Evolutionary conservation across 2,113 vertebrate genomes (phyloP).

Genomic region (Zosterops borbonicus): DNA sequence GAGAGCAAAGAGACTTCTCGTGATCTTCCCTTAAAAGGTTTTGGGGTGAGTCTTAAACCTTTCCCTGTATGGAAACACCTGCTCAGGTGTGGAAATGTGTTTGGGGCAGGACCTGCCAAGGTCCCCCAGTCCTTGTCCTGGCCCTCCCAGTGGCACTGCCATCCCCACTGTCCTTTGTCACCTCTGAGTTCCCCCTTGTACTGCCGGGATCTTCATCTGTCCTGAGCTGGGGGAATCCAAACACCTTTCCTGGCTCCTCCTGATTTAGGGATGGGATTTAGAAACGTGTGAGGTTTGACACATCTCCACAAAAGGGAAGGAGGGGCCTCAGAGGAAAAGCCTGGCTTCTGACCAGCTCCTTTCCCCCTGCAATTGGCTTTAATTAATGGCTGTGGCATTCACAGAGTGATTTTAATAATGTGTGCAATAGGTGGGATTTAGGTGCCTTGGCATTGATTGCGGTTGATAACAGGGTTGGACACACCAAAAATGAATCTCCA

Average conservation of each 20-base stretch:
- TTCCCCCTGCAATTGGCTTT: background rate
- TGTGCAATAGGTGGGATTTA: background rate
- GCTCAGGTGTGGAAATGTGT: no score
- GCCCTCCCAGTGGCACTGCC: fast-evolving
- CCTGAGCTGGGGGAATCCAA: background rate
- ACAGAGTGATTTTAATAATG: background rate
- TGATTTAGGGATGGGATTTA: background rate
- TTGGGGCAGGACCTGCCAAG: background rate
- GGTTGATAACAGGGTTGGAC: slow-evolving; percentile 3
- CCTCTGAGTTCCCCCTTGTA: fast-evolving
- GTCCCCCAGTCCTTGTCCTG: background rate
- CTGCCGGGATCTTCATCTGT: fast-evolving
- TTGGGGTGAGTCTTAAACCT: no score
- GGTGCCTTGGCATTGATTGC: background rate
- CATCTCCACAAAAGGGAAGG: background rate
- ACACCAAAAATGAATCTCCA: background rate
- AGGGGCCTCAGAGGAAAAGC: background rate
- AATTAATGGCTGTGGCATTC: background rate
- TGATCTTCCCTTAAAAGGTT: no score
- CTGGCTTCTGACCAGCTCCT: background rate
- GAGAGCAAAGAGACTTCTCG: no score
- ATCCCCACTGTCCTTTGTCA: background rate
- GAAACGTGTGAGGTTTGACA: background rate
- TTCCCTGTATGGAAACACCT: no score
- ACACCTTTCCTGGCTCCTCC: background rate